Evolutionary conservation across 1,140 invertebrate genomes (phyloP).

Genomic region (Helicoverpa zea): DNA sequence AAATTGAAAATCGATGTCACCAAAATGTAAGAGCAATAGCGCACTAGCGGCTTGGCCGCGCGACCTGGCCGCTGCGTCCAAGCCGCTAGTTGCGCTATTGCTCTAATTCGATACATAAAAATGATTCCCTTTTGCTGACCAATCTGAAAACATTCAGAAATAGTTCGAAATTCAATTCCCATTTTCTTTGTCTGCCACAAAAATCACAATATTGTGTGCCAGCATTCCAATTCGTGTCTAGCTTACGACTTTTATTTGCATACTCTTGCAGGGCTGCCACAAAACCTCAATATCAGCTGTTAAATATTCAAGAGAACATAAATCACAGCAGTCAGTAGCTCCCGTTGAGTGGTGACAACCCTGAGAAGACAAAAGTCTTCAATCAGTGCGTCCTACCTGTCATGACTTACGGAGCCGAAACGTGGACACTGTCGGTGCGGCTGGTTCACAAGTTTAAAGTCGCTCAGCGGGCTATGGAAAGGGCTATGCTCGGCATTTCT

Average conservation of each 20-base stretch:
- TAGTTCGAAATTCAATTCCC: constrained; percentile 18
- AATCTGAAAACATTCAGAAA: neutral
- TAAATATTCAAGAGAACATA: constrained; percentile 65
- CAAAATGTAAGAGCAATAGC: too few relatives aligned
- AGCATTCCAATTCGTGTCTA: constrained; percentile 22
- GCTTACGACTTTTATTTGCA: constrained; percentile 37
- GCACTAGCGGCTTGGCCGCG: too few relatives aligned
- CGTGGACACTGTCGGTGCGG: too few relatives aligned
- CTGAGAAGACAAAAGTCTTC: too few relatives aligned
- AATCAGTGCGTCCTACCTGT: too few relatives aligned
- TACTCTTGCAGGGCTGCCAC: constrained; percentile 18
- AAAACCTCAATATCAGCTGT: constrained; percentile 49
- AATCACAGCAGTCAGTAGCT: constrained; percentile 54
- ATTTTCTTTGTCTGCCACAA: neutral
- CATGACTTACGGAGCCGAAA: too few relatives aligned
- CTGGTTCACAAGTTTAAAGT: too few relatives aligned
- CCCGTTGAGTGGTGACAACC: constrained; percentile 50
- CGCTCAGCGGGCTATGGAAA: too few relatives aligned
- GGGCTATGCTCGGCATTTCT: too few relatives aligned
- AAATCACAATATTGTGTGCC: constrained; percentile 22
- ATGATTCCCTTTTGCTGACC: neutral
- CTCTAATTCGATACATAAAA: neutral
- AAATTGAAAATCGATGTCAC: neutral
- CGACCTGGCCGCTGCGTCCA: too few relatives aligned
- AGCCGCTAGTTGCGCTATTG: too few relatives aligned